These are phyloP conservation scores for Xestoiulus laeticollis DNA, from an alignment of 2,888 invertebrate species.

Conservation along the genomic window DNA sequence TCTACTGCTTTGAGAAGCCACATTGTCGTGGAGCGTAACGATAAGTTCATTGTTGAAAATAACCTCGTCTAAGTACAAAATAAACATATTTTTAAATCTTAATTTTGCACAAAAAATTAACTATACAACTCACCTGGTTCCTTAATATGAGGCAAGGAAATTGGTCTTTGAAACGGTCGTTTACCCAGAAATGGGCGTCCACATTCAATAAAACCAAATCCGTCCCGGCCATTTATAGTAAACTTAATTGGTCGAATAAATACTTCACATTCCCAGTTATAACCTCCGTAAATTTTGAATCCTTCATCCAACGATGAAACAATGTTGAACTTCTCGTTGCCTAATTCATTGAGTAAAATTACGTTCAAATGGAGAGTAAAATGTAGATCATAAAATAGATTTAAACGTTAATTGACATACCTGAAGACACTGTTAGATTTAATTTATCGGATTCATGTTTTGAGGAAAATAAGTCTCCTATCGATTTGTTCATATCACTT, in stretches of 20 bases:
- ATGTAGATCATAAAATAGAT: background rate
- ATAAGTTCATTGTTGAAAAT: background rate
- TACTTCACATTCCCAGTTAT: conserved; percentile 1
- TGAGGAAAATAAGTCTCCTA: background rate
- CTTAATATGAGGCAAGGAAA: background rate
- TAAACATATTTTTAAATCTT: background rate
- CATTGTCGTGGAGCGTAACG: background rate
- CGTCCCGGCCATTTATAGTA: background rate
- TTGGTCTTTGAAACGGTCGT: background rate
- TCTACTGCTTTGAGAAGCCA: conserved; percentile 66
- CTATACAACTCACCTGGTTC: background rate
- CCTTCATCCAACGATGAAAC: background rate
- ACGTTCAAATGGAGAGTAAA: background rate
- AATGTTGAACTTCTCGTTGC: background rate
- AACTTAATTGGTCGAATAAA: background rate
- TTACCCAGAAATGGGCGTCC: conserved; percentile 18
- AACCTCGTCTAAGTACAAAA: background rate
- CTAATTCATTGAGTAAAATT: background rate
- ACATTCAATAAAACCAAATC: background rate
- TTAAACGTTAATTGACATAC: background rate
- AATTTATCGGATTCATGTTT: background rate
- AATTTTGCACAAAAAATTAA: background rate
- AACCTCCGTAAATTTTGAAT: background rate
- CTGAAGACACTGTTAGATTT: background rate
- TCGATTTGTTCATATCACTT: background rate